Evolutionary conservation across 2,888 invertebrate species (phyloP).

Genomic region (Brachyptera putata): DNA sequence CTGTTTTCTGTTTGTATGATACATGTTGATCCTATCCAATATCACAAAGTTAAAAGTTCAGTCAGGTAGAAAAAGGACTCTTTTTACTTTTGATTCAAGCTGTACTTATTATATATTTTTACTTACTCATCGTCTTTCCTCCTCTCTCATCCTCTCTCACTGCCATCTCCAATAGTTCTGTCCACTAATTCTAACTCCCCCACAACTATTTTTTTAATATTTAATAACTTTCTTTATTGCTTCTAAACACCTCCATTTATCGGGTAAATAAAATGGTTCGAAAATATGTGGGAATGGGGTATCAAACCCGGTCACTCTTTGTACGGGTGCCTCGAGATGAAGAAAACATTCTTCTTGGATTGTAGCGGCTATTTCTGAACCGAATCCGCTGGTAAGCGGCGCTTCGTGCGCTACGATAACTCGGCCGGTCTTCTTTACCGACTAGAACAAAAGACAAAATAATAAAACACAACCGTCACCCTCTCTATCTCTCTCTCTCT

Average conservation of each 20-base stretch:
- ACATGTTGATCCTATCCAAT: too few species aligned
- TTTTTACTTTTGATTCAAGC: too few species aligned
- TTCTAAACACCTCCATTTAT: conserved; percentile 85
- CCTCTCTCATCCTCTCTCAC: too few species aligned
- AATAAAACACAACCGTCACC: too few species aligned
- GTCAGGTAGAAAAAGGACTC: too few species aligned
- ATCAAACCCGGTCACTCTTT: conserved; percentile 91
- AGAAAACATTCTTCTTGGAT: conserved; percentile 95
- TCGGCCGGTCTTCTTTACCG: conserved; percentile 91
- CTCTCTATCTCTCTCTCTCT: too few species aligned
- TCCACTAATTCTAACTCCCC: too few species aligned
- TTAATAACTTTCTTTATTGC: conserved; percentile 71
- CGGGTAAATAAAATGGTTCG: conserved; percentile 94
- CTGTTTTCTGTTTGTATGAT: too few species aligned
- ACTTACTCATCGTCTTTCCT: too few species aligned
- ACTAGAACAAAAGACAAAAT: conserved; percentile 60
- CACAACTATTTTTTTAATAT: conserved; percentile 60
- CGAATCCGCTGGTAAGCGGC: conserved; percentile 91
- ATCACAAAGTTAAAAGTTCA: too few species aligned
- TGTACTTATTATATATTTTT: too few species aligned
- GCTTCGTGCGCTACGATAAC: conserved; percentile 93
- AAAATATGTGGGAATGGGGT: conserved; percentile 96
- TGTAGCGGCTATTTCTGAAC: conserved; percentile 89
- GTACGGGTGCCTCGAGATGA: conserved; percentile 87
- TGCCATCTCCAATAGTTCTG: too few species aligned